phyloP scores from a whole-genome alignment of 2,888 invertebrate genomes.

The Drosophila paracracens region DNA sequence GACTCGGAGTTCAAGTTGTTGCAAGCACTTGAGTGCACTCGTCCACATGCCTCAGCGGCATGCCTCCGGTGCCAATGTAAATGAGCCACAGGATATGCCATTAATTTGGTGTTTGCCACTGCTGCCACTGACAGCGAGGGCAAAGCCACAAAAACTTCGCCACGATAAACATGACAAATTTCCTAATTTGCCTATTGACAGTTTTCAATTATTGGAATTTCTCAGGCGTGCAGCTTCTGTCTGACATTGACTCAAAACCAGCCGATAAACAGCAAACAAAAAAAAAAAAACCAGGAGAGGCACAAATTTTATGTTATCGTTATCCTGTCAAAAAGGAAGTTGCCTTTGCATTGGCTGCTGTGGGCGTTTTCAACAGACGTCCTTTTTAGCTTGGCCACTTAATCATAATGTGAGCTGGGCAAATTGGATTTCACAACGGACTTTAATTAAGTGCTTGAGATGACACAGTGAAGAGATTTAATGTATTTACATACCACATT shows the following conservation, averaged over 20 bases:
- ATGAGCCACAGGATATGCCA: slow-evolving; percentile 68
- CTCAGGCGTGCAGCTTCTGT: slow-evolving; percentile 55
- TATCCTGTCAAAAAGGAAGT: slow-evolving; percentile 48
- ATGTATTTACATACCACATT: not conserved
- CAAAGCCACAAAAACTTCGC: slow-evolving; percentile 54
- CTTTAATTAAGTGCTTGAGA: slow-evolving; percentile 11
- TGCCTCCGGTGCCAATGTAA: slow-evolving; percentile 47
- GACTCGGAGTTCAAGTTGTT: not conserved
- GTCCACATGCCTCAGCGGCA: slow-evolving; percentile 44
- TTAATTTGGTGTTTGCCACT: slow-evolving; percentile 32
- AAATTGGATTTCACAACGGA: slow-evolving; percentile 6
- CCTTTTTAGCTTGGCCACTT: slow-evolving; percentile 1
- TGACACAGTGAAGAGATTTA: not conserved
- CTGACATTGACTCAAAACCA: slow-evolving; percentile 12
- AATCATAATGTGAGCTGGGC: slow-evolving; percentile 5
- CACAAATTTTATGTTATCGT: slow-evolving; percentile 12
- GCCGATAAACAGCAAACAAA: slow-evolving; percentile 27
- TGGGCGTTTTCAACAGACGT: slow-evolving; percentile 8
- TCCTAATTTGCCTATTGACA: slow-evolving; percentile 77
- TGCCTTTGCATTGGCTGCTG: not conserved
- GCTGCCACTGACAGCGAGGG: slow-evolving; percentile 29
- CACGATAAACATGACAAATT: slow-evolving; percentile 76
- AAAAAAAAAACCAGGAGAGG: not conserved
- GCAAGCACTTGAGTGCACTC: slow-evolving; percentile 56
- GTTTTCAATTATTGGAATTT: slow-evolving; percentile 76